Evolutionary conservation across 2,113 vertebrate species (phyloP), one percentile per base, ranked within the genome.

Genomic region (Melanerpes aurifrons): DNA sequence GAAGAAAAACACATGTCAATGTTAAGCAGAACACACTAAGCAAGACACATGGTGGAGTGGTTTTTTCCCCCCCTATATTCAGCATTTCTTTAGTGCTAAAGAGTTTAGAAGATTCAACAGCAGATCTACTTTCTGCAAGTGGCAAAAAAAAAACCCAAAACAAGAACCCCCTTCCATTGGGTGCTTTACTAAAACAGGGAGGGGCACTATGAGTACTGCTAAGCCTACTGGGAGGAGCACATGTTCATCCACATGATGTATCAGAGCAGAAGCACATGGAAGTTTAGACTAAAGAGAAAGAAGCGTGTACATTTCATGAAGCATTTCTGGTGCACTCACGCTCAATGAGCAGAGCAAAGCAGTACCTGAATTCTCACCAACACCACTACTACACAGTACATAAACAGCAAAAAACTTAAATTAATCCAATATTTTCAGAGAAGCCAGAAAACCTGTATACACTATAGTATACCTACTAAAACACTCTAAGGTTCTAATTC

Each of bases 1-100:
- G 79, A 91, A 80, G 69, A 77, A 87, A 87, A 94, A 67, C 67
- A 86, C 16, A 75, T 7, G 9, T 91, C 59, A 93, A 78, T 32
- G 72, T 62, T 64, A 92, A 80, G 71, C 54, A 91, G 69, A 93
- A 81, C 35, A 91, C 20, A 69, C 21, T 21, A 76, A 76, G 43
- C 15, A 90, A 86, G 26, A 76, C 86, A 75, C 21, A 57, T 16
- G 28, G 56, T 57, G 56, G 2, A 6, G 37, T 7, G 54, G 54
- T 25, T 15, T 56, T 25, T 16, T 19, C 31, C 15, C 53, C 26
- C 13, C 6, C 16, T 6, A 62, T 3, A 4, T 31, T 84, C 57
- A 79, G 47, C 28, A 43, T 59, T 64, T 71, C 62, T 21, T 45
- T 73, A 87, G 32, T 22, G 24, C 24, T 45, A 15, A 67, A 73